Evolutionary conservation across 2,797 vertebrate genomes (phyloP), one percentile per base, ranked within the genome.

Genomic region (Oreochromis mossambicus): DNA sequence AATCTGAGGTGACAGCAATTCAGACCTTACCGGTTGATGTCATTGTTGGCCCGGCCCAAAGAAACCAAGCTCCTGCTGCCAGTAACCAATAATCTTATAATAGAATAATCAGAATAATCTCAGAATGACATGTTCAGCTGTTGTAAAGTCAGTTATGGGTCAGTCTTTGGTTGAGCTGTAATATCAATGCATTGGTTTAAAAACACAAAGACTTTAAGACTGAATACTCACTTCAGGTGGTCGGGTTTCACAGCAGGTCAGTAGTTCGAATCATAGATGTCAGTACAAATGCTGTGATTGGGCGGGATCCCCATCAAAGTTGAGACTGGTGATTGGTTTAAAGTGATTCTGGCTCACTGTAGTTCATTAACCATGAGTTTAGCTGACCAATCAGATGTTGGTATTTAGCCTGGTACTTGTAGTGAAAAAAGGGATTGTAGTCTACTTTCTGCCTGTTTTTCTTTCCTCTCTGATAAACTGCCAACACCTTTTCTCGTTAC

Each of bases 151-250:
- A 38, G 58, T 63, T 38, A 63, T 63, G 61, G 61, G 19, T 38
- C 34, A 38, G 61, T 63, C 61, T 63, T 63, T n/a, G 79, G n/a
- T 43, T 24, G 26, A 52, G 63, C 73, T 7, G 5, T 5, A 21
- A 17, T 70, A 26, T 43, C 9, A 52, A 36, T 50, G 11, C 6
- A 17, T 81, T 78, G 34, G n/a, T 34, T 13, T 9, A 26, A 41
- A 43, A 43, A 68, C 36, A 41, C 13, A 8, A 58, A 29, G 88
- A 86, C 76, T 93, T 93, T 88, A 90, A 89, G 90, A 90, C 89
- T 87, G 52, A 86, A 84, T 52, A 84, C 89, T 51, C 7, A 26
- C 61, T 50, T 5, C 7, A 7, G 82, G 87, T 92, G 88, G 66
- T 76, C 19, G 83, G 86, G 55, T 88, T 85, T 81, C 14, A 34